Percentiles rank a stretch among this genome's conserved stretches.
phyloP scores from a whole-genome alignment of 2,888 invertebrate species.

The Apomyelois bistriatella region DNA sequence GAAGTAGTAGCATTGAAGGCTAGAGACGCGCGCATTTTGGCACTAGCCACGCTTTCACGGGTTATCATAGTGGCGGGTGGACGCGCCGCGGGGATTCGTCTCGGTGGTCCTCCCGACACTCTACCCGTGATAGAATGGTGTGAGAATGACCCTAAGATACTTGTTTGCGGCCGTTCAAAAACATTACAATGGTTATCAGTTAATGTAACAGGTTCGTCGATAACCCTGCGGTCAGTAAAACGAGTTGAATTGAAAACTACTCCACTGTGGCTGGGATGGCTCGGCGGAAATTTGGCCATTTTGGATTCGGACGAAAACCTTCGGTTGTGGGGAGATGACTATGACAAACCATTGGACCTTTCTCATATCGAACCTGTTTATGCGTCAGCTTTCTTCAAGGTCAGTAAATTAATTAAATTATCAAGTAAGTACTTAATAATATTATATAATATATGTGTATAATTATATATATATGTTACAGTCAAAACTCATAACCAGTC shows the following conservation, averaged over 20 bases:
- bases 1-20: constrained; percentile 82
- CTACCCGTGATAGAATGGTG: constrained; percentile 96
- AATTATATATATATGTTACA: too few species aligned
- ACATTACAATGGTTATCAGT: constrained; percentile 93
- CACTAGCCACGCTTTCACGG: constrained; percentile 96
- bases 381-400: constrained; percentile 93
- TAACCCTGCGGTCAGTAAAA: constrained; percentile 81
- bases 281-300: constrained; percentile 89
- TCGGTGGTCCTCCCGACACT: constrained; percentile 87
- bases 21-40: constrained; percentile 83
- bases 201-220: constrained; percentile 57
- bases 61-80: constrained; percentile 79
- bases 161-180: constrained; percentile 93
- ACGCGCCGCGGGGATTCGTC: constrained; percentile 71
- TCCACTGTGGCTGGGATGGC: constrained; percentile 86
- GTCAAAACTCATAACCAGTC: too few species aligned
- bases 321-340: constrained; percentile 93
- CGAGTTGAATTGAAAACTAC: constrained; percentile 83
- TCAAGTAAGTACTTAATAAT: too few species aligned
- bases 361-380: constrained; percentile 90
- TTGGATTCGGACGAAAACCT: constrained; percentile 92
- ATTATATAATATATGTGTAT: too few species aligned
- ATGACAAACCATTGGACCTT: constrained; percentile 91
- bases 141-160: constrained; percentile 85
- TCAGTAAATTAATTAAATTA: constrained; percentile 23